Percentiles rank a stretch among this genome's conserved stretches.
Evolutionary conservation across 2,888 invertebrate species (phyloP).

Genomic region (Drosophila merina): DNA sequence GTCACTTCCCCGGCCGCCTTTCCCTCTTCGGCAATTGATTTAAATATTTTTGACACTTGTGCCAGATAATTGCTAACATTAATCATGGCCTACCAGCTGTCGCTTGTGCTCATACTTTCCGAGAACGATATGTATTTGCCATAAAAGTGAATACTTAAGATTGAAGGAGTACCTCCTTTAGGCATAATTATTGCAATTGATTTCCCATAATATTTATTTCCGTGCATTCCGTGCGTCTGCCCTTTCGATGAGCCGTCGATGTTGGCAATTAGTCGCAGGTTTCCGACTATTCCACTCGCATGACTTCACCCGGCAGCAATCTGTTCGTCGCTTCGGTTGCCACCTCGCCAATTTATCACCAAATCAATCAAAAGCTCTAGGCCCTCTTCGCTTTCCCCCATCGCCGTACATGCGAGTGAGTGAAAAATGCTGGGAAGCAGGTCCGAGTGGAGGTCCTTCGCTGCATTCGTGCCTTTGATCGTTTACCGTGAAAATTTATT

Average conservation of each 20-base stretch:
- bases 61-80: conserved; percentile 76
- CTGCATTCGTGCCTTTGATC: conserved; percentile 63
- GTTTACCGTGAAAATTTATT: conserved; percentile 76
- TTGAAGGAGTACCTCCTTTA: not conserved
- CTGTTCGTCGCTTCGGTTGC: conserved; percentile 66
- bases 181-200: not conserved
- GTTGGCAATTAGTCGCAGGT: conserved; percentile 54
- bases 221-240: conserved; percentile 3
- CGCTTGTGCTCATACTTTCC: conserved; percentile 22
- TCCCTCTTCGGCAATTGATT: conserved; percentile 65
- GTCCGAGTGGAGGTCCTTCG: conserved; percentile 51
- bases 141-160: not conserved
- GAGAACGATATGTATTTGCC: not conserved
- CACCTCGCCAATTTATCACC: conserved; percentile 76
- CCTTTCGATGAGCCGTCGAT: conserved; percentile 38
- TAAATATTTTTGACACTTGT: conserved; percentile 79
- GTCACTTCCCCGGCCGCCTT: conserved; percentile 18
- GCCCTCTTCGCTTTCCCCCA: not conserved
- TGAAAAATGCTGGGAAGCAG: conserved; percentile 64
- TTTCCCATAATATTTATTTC: conserved; percentile 5
- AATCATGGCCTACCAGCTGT: conserved; percentile 68
- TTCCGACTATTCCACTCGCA: conserved; percentile 35
- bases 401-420: conserved; percentile 41
- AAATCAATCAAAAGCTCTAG: conserved; percentile 75
- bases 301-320: conserved; percentile 61